Evolutionary conservation across 2,797 vertebrate species (phyloP).

Genomic region (Anolis apletophallus): DNA sequence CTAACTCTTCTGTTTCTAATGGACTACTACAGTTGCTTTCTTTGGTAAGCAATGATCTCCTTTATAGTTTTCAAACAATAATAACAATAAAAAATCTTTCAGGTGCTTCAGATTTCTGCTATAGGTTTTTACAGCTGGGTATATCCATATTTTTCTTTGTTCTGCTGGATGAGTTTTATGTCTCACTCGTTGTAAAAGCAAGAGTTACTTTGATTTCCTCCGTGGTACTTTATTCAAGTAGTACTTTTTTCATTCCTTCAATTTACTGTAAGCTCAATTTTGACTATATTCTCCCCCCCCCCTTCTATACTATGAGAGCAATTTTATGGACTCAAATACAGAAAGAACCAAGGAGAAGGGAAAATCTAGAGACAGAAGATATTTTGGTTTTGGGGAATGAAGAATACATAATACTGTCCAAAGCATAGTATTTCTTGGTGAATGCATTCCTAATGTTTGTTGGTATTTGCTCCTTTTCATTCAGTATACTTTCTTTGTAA

Average conservation of each 20-base stretch:
- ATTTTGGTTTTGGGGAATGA: neutral
- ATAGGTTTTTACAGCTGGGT: conserved; percentile 50
- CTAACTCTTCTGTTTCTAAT: conserved; percentile 8
- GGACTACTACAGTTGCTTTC: neutral
- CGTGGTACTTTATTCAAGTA: conserved; percentile 48
- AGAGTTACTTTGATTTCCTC: conserved; percentile 50
- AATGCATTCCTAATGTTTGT: neutral
- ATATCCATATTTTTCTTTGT: conserved; percentile 56
- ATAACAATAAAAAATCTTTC: conserved; percentile 49
- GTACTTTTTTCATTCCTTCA: conserved; percentile 33
- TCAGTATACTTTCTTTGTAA: neutral
- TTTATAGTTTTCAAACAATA: conserved; percentile 40
- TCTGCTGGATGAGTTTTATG: conserved; percentile 62
- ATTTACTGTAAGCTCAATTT: conserved; percentile 34
- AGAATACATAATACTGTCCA: too few relatives aligned
- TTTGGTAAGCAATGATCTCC: conserved; percentile 15
- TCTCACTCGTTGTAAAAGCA: conserved; percentile 47
- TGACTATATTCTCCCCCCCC: neutral
- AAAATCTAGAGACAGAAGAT: neutral
- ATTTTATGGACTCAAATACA: neutral
- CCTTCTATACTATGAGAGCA: neutral
- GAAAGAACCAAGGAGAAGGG: conserved; percentile 1
- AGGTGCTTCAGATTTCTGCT: conserved; percentile 43
- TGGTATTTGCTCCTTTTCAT: neutral
- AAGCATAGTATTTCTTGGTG: too few relatives aligned